Conservation (phyloP, 2,888 invertebrate species). For the Abrostola triplasia region DNA sequence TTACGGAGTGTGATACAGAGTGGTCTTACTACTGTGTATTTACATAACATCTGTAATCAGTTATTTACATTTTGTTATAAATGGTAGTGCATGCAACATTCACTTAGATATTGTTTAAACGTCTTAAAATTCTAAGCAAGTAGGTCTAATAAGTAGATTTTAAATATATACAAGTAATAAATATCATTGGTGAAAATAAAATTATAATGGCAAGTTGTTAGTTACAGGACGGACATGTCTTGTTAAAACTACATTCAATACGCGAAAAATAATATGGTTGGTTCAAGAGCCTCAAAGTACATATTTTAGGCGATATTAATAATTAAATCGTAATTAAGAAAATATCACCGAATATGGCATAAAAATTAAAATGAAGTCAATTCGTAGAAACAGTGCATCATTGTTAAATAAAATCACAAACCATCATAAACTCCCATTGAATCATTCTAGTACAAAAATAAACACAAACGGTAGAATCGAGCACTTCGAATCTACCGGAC, state of each 20-base stretch:
- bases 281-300: slow-evolving; percentile 82
- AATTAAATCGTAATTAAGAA: slow-evolving; percentile 64
- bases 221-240: slow-evolving; percentile 75
- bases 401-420: slow-evolving; percentile 84
- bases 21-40: slow-evolving; percentile 72
- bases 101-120: slow-evolving; percentile 69
- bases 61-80: slow-evolving; percentile 73
- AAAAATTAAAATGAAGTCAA: slow-evolving; percentile 77
- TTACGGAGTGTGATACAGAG: slow-evolving; percentile 59
- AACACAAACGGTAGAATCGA: slow-evolving; percentile 84
- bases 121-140: slow-evolving; percentile 73
- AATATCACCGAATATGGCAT: slow-evolving; percentile 84
- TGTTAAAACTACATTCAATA: slow-evolving; percentile 67
- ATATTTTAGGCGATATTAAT: slow-evolving; percentile 76
- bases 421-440: slow-evolving; percentile 80
- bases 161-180: slow-evolving; percentile 83
- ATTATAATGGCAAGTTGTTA: slow-evolving; percentile 87
- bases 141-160: slow-evolving; percentile 70
- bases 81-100: slow-evolving; percentile 69
- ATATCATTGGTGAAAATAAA: slow-evolving; percentile 86
- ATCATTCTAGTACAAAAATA: slow-evolving; percentile 84
- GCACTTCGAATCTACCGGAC: slow-evolving; percentile 86
- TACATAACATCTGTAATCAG: slow-evolving; percentile 71
- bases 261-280: slow-evolving; percentile 63
- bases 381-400: slow-evolving; percentile 75